Evolutionary conservation across 2,888 invertebrate genomes (phyloP), one percentile per base, ranked within the genome.

Genomic region (Diarsia dahlii): DNA sequence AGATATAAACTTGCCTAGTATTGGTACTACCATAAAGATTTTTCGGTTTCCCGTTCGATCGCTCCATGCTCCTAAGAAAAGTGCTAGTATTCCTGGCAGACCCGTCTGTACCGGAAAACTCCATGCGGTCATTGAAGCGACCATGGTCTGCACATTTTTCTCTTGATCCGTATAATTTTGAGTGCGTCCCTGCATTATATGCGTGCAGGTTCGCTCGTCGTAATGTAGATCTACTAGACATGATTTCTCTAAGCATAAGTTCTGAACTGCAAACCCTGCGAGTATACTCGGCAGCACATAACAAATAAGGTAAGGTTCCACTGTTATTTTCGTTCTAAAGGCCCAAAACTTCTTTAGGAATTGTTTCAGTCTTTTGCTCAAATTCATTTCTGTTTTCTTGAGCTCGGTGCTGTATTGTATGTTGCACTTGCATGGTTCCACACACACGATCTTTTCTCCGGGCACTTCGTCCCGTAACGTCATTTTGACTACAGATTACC

Each of bases 261-360:
- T 97, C 83, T 96, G 95, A 50, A 97, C 94, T 10, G 97, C 97
- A 97, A 92, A 92, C 52, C 98, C 97, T 0, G 98, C 98, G 23
- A 97, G 93, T 3, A 97, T 97, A 92, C 97, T 97, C 65, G 97
- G 97, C 89, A 98, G 93, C 66, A 98, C 95, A 89, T 98, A 98
- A 89, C 97, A 97, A 71, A 97, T 95, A 69, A 98, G 95, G 86
- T 97, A 97, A 5, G 98, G 98, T 91, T 98, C 98, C 46, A 98
- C 97, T 18, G 98, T 97, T 50, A 96, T 87, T 91, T 95, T 95
- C 15, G 95, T 92, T 90, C 93, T 92, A 80, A 95, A 91, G 23
- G 92, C 90, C 95, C 96, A 96, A 81, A 94, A 89, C 79, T 93
- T 91, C 90, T 95, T 95, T 18, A 96, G 89, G 71, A 93, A 93